Base-by-base conservation (phyloP, 2,113 vertebrate species). In the Pangasianodon gigas region DNA sequence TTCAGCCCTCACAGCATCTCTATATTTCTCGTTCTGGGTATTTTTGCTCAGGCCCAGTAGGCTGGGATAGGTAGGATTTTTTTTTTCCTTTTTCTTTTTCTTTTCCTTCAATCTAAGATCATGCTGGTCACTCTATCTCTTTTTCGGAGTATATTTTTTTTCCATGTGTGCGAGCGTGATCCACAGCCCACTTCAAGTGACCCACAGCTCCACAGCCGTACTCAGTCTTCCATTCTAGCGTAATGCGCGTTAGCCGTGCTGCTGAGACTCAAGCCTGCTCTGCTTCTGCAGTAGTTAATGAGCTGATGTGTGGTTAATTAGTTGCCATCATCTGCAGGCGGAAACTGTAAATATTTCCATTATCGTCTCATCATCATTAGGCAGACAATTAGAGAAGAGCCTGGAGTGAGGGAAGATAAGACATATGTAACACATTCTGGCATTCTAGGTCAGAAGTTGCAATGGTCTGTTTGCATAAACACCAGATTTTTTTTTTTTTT, bases 281-380 rank as follows among this genome's bases (percentile, higher is more conserved):
- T 80, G 75, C 85, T 88, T 71, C 91, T 91, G 90, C 85, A 85
- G 90, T 87, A 90, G 87, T 88, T 91, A 93, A 95, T 93, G 91
- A 90, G 90, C 91, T 90, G 88, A 90, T 90, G 89, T 89, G 90
- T 86, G 87, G 89, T 93, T 93, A 94, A 95, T 95, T 93, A 93
- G 93, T 88, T 89, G 91, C 92, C 91, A 94, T 93, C 86, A 87
- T 94, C 93, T 93, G 88, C 92, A 93, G 92, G 92, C 65, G 32
- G 87, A 92, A 93, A 92, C 89, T 89, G 91, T 93, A 94, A 91
- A 94, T 93, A 93, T 94, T 92, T 94, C 87, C 87, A 94, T 90
- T 90, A 90, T 90, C 84, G 9, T 69, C 84, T 86, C 89, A 90
- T 86, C 89, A 90, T 86, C 89, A 86, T 90, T 90, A 90, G 74